These are phyloP conservation scores for Pycnonotus jocosus DNA, from an alignment of 2,113 vertebrate genomes.

Conservation along the genomic window DNA sequence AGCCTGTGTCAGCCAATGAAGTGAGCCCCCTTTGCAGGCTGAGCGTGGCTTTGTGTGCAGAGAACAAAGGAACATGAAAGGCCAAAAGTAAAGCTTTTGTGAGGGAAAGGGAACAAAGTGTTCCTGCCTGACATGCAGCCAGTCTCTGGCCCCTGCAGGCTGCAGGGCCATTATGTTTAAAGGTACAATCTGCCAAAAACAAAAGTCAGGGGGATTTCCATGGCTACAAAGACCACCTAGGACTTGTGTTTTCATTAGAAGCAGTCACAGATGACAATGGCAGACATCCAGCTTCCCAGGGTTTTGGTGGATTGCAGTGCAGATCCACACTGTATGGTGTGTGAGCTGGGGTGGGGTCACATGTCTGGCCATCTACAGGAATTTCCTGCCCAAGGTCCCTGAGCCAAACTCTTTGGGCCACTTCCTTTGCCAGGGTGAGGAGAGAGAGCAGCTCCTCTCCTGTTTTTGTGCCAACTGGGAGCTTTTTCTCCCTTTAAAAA, in stretches of 20 bases:
- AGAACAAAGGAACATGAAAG: constrained; percentile 45
- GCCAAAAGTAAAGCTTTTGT: constrained; percentile 31
- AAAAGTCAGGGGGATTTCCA: constrained; percentile 29
- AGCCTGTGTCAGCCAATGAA: accelerated
- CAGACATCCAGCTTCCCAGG: not conserved
- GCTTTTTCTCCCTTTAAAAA: not conserved
- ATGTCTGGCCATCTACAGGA: not conserved
- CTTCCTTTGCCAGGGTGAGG: not conserved
- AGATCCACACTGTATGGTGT: accelerated
- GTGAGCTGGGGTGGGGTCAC: not conserved
- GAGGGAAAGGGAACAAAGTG: constrained; percentile 21
- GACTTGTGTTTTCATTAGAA: not conserved
- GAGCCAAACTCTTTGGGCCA: not conserved
- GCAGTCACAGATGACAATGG: not conserved
- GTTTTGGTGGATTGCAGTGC: not conserved
- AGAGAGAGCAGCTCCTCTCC: not conserved
- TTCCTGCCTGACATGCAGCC: not conserved
- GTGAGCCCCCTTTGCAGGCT: not conserved
- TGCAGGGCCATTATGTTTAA: constrained; percentile 1
- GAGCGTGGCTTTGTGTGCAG: not conserved
- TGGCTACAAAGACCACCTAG: constrained; percentile 10
- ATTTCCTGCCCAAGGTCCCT: not conserved
- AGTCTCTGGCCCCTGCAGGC: not conserved
- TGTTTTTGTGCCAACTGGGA: not conserved
- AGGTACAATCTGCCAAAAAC: constrained; percentile 10